Conservation (phyloP, 2,888 invertebrate species). For the Brachylomia viminalis region DNA sequence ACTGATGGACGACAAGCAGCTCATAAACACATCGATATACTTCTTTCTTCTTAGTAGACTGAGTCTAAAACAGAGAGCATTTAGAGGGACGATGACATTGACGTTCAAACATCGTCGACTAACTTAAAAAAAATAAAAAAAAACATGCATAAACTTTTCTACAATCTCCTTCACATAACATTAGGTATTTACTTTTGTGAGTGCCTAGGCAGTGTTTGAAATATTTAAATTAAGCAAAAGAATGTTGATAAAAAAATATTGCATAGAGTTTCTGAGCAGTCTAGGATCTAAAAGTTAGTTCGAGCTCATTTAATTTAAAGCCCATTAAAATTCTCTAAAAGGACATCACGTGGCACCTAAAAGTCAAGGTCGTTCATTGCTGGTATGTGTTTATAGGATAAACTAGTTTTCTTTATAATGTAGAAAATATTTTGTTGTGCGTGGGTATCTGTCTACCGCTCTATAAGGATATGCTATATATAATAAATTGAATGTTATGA, state of each 20-base stretch:
- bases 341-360: conserved; percentile 29
- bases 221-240: conserved; percentile 8
- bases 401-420: conserved; percentile 48
- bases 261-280: not conserved
- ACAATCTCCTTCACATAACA: conserved; percentile 11
- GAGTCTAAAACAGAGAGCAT: not conserved
- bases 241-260: conserved; percentile 25
- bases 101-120: not conserved
- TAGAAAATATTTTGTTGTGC: conserved; percentile 28
- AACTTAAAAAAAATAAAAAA: not conserved
- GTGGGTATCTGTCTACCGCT: conserved; percentile 37
- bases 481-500: conserved; percentile 30
- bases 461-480: conserved; percentile 16
- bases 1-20: no score
- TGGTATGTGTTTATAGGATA: conserved; percentile 31
- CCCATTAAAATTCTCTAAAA: conserved; percentile 27
- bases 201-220: conserved; percentile 9
- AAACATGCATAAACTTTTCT: conserved; percentile 4
- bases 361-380: conserved; percentile 50
- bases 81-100: not conserved
- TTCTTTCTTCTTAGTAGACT: not conserved
- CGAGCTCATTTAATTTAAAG: conserved; percentile 22
- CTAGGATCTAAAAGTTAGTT: conserved; percentile 14
- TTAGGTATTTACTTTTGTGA: conserved; percentile 30
- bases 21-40: no score